These are phyloP conservation scores for Atherinomorus stipes DNA, from an alignment of 2,113 vertebrate genomes.

Conservation along the genomic window DNA sequence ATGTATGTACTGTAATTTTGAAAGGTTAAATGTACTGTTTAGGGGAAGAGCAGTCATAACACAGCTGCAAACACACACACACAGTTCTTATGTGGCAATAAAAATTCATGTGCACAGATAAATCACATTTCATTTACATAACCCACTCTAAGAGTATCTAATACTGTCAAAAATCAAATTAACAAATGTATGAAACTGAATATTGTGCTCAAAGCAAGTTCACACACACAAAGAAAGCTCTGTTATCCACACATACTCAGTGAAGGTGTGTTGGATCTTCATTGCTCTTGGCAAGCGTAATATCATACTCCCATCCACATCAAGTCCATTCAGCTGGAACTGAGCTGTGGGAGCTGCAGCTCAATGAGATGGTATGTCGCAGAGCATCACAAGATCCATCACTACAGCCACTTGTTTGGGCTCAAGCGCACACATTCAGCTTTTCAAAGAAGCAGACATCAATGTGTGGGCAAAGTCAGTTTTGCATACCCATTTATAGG, in stretches of 20 bases:
- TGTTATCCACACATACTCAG: neutral
- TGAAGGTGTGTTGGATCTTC: neutral
- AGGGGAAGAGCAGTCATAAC: neutral
- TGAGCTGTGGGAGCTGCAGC: conserved; percentile 7
- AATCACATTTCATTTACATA: conserved; percentile 2
- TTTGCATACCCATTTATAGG: conserved; percentile 6
- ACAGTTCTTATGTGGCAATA: neutral
- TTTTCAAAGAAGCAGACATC: neutral
- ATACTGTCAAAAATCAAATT: conserved; percentile 21
- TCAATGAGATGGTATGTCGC: conserved; percentile 9
- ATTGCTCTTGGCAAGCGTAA: neutral
- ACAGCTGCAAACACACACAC: neutral
- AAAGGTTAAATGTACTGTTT: neutral
- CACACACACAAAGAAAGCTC: conserved; percentile 18
- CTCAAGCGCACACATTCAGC: too few relatives aligned
- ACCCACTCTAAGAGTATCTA: neutral
- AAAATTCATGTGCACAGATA: neutral
- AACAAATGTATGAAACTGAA: conserved; percentile 22
- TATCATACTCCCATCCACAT: conserved; percentile 21
- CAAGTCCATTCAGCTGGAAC: conserved; percentile 24
- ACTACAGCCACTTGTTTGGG: rapidly evolving
- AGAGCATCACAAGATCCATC: neutral
- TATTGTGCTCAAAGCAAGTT: conserved; percentile 1
- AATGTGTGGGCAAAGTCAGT: neutral
- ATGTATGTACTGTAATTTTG: neutral